These are phyloP conservation scores for Pagetopsis macropterus DNA, from an alignment of 2,797 vertebrate species.

Conservation along the genomic window DNA sequence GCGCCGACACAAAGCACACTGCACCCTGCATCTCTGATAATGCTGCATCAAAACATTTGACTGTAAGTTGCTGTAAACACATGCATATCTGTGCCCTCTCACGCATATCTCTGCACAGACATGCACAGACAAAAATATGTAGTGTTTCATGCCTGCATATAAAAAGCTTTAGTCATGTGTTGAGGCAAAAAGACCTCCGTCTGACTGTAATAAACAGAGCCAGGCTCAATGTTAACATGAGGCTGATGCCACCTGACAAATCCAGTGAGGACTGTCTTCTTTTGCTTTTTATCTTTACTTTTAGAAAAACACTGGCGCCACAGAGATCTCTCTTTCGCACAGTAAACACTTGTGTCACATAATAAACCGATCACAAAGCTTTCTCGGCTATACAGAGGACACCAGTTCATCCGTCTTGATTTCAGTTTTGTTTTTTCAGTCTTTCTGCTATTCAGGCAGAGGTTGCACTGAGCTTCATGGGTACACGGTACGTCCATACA, in stretches of 20 bases:
- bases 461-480: constrained; percentile 37
- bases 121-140: not conserved
- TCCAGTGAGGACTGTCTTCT: constrained; percentile 47
- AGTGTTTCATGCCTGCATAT: not conserved
- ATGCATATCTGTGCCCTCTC: constrained; percentile 1
- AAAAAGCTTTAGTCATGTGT: not conserved
- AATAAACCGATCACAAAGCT: constrained; percentile 53
- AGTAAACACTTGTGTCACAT: constrained; percentile 60
- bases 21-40: constrained; percentile 26
- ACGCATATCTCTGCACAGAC: constrained; percentile 8
- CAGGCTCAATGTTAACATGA: constrained; percentile 39
- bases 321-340: constrained; percentile 37
- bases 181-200: constrained; percentile 18
- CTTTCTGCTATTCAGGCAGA: constrained; percentile 21
- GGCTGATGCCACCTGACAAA: constrained; percentile 51
- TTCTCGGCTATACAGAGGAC: constrained; percentile 35
- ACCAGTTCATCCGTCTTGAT: constrained; percentile 54
- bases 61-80: not conserved
- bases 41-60: constrained; percentile 9
- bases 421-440: constrained; percentile 20
- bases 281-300: constrained; percentile 32
- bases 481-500: constrained; percentile 45
- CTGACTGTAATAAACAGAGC: constrained; percentile 48
- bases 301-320: constrained; percentile 26
- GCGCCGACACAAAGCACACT: constrained; percentile 41